A percentile compares a stretch with the other conserved stretches of the same genome.
phyloP scores from a whole-genome alignment of 2,888 invertebrate species.

The Trichogramma dendrolimi region DNA sequence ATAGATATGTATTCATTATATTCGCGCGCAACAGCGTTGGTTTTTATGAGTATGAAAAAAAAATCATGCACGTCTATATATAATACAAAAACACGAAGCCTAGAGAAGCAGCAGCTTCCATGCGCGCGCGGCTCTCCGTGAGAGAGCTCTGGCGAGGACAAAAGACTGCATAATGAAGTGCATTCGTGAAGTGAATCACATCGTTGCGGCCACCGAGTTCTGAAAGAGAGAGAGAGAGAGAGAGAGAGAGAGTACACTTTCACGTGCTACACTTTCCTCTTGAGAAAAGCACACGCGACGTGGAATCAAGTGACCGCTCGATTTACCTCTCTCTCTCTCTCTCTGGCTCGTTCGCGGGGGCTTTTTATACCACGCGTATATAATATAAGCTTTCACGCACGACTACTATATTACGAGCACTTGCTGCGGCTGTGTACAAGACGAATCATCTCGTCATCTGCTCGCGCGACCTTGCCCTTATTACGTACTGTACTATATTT shows the following conservation, averaged over 20 bases:
- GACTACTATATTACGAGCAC: neutral
- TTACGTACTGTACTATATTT: too few relatives aligned
- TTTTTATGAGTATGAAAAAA: too few relatives aligned
- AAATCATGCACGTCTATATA: too few relatives aligned
- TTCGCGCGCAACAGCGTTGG: too few relatives aligned
- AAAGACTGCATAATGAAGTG: too few relatives aligned
- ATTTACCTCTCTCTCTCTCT: constrained; percentile 18
- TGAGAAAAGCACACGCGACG: constrained; percentile 6
- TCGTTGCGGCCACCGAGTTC: neutral
- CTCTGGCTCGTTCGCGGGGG: constrained; percentile 1
- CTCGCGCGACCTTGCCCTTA: neutral
- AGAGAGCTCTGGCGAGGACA: neutral
- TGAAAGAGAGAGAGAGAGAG: neutral
- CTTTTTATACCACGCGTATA: too few relatives aligned
- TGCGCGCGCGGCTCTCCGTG: neutral
- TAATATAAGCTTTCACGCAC: too few relatives aligned
- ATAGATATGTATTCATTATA: too few relatives aligned
- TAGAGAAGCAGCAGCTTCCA: neutral
- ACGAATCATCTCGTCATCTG: neutral
- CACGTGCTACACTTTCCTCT: neutral
- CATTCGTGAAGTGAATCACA: neutral
- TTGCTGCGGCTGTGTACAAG: neutral
- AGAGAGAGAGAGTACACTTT: neutral
- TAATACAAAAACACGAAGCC: neutral
- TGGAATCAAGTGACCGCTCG: constrained; percentile 21